Evolutionary conservation across 2,888 invertebrate species (phyloP).

Genomic region (Brachypterus glaber): DNA sequence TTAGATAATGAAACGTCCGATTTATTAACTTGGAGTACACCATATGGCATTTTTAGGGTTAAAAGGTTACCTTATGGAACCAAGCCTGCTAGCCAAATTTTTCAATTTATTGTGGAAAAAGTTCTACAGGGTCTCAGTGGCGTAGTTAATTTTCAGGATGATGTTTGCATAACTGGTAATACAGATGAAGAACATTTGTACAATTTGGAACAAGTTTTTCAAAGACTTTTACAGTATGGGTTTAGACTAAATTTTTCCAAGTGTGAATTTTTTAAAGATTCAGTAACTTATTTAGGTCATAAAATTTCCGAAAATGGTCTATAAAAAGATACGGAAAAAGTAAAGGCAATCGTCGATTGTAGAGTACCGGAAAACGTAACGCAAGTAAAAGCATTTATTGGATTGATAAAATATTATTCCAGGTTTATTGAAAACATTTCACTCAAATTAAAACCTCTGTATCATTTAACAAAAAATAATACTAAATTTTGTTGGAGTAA

Average conservation of each 20-base stretch:
- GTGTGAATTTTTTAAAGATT: slow-evolving; percentile 12
- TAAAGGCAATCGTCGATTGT: too few species aligned
- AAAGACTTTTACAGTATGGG: slow-evolving; percentile 7
- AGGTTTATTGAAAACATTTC: slow-evolving; percentile 30
- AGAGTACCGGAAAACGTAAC: slow-evolving; percentile 6
- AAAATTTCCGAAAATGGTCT: slow-evolving; percentile 10
- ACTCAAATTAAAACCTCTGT: slow-evolving; percentile 25
- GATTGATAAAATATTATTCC: slow-evolving; percentile 34
- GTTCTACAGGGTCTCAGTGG: slow-evolving; percentile 17
- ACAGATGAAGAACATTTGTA: slow-evolving; percentile 12
- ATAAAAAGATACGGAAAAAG: slow-evolving; percentile 8
- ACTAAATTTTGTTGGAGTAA: slow-evolving; percentile 25
- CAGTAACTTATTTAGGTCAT: slow-evolving; percentile 13
- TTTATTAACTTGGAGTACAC: slow-evolving; percentile 21
- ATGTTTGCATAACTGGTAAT: slow-evolving; percentile 18
- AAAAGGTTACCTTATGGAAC: slow-evolving; percentile 33
- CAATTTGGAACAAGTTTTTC: slow-evolving; percentile 11
- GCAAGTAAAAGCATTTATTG: slow-evolving; percentile 26
- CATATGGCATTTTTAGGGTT: slow-evolving; percentile 28
- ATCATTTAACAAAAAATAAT: slow-evolving; percentile 15
- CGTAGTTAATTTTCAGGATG: slow-evolving; percentile 18
- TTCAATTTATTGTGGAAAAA: slow-evolving; percentile 29
- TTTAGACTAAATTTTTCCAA: slow-evolving; percentile 12
- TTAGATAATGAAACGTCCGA: slow-evolving; percentile 14
- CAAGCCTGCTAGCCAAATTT: slow-evolving; percentile 34